Conservation (phyloP, 2,888 invertebrate species). For the Phlogophora meticulosa region DNA sequence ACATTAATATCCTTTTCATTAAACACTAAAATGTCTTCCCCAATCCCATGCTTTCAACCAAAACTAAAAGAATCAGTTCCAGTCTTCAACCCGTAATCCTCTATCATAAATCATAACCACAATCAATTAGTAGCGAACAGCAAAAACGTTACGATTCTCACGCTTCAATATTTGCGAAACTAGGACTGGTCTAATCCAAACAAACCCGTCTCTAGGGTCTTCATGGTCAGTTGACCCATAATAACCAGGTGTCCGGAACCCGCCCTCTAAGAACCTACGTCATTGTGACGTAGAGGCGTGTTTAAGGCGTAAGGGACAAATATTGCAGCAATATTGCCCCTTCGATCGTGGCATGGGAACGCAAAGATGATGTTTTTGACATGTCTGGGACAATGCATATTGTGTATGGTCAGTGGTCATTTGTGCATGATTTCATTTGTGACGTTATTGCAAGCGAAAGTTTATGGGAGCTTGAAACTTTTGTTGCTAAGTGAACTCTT, state of each 20-base stretch:
- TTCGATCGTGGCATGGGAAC: constrained; percentile 80
- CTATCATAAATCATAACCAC: constrained; percentile 58
- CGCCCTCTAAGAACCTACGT: constrained; percentile 86
- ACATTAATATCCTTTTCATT: neutral
- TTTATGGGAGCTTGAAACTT: constrained; percentile 53
- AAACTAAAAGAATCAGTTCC: constrained; percentile 46
- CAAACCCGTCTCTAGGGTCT: constrained; percentile 70
- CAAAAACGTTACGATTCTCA: constrained; percentile 84
- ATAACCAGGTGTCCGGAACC: constrained; percentile 83
- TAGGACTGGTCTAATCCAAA: constrained; percentile 83
- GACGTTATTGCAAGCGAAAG: constrained; percentile 57
- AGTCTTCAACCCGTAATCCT: constrained; percentile 43
- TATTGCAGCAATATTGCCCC: constrained; percentile 84
- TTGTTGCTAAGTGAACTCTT: constrained; percentile 44
- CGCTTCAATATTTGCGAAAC: constrained; percentile 81
- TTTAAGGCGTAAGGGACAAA: constrained; percentile 84
- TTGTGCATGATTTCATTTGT: constrained; percentile 76
- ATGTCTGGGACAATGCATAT: constrained; percentile 77
- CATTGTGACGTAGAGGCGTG: constrained; percentile 84
- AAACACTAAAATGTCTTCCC: neutral
- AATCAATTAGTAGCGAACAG: constrained; percentile 63
- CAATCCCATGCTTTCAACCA: constrained; percentile 6
- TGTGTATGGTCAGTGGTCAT: constrained; percentile 81
- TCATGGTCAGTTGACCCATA: constrained; percentile 88
- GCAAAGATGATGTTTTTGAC: constrained; percentile 86